Conservation (phyloP, 1,140 invertebrate species). For the Drosophila eugracilis region DNA sequence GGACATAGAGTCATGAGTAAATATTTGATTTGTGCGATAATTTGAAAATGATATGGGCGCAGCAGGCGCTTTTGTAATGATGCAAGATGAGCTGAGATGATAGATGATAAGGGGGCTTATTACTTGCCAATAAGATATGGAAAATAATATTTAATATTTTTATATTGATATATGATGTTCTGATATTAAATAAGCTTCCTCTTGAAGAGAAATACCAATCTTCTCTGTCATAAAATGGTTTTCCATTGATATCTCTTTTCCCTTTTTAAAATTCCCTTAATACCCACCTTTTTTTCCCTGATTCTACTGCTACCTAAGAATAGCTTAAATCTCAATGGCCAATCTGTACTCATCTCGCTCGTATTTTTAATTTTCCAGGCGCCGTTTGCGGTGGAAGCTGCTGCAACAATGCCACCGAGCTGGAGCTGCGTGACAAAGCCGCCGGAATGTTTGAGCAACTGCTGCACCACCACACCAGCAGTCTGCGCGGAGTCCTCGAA, state of each 20-base stretch:
- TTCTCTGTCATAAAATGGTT: too few species aligned
- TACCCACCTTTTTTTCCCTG: neutral
- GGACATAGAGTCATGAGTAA: constrained; percentile 29
- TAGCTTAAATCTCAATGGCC: neutral
- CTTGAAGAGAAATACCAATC: too few species aligned
- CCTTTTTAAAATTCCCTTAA: neutral
- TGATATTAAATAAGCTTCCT: too few species aligned
- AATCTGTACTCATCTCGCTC: constrained; percentile 10
- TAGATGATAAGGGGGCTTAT: neutral
- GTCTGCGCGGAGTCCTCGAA: constrained; percentile 78
- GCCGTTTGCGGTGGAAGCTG: constrained; percentile 78
- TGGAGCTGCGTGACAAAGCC: constrained; percentile 73
- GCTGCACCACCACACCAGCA: constrained; percentile 82
- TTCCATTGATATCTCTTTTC: neutral
- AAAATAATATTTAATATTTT: neutral
- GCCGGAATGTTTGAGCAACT: constrained; percentile 71
- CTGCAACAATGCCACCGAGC: constrained; percentile 78
- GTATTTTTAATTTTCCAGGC: constrained; percentile 43
- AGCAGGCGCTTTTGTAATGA: constrained; percentile 27
- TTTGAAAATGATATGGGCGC: constrained; percentile 65
- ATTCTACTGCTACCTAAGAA: neutral
- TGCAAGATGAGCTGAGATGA: constrained; percentile 22
- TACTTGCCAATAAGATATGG: too few species aligned
- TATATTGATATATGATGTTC: too few species aligned
- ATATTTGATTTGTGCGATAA: constrained; percentile 66